Evolutionary conservation across 2,888 invertebrate species (phyloP), one percentile per base, ranked within the genome.

Genomic region (Tenthredo distinguenda): DNA sequence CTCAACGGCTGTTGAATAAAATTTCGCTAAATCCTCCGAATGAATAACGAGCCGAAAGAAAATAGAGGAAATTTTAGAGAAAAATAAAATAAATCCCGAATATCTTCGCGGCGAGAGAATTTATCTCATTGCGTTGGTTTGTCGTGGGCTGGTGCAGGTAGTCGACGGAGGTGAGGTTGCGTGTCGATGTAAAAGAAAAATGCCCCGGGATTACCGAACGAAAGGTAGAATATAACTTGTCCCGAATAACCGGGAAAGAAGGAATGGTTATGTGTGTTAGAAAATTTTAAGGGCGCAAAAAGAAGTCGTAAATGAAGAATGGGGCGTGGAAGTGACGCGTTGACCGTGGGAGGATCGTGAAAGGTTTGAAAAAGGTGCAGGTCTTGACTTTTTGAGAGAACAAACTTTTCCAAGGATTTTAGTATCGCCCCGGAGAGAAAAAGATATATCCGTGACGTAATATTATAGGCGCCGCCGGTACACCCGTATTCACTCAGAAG

Each of bases 291-390:
- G 77, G 50, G 77, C 77, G 43, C 40, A 74, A 74, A 26, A 74
- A 74, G 77, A 77, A 77, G 77, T 77, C 77, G 50, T 77, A 77
- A 77, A 77, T 55, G 77, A 77, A 77, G 50, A 77, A 77, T 77
- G 77, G 77, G 77, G 72, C 47, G 77, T 77, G 77, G 77, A 77
- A 18, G 77, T 77, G 55, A 77, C 55, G 76, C 71, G 74, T 77
- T 55, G 77, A 77, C 77, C 77, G 77, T 77, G 77, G 77, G 77
- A 77, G 77, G 77, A 77, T 55, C 55, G 7, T 77, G 55, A 77
- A 55, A 77, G 77, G 77, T 77, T 77, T 77, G 31, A 77, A 77
- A 77, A 77, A 77, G 55, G 55, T 47, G 21, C 34, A 12, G 26
- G 18, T 10, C n/a, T 31, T 55, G 26, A 55, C 26, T 50, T 77